These are phyloP conservation scores for Hirtodrosophila histrioides DNA, from an alignment of 2,888 invertebrate genomes.

Conservation along the genomic window DNA sequence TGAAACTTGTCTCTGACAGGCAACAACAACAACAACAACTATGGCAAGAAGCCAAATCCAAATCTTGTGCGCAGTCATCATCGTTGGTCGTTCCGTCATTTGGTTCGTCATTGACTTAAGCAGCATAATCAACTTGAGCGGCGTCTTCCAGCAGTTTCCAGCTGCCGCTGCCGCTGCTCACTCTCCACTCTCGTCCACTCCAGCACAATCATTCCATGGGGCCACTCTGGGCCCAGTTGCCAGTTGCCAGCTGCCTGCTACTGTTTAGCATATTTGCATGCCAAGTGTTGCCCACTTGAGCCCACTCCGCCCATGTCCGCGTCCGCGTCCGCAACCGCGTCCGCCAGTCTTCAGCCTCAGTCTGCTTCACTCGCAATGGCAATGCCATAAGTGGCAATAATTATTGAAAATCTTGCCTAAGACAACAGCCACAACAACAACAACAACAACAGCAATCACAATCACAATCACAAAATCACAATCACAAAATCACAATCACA, in stretches of 20 bases:
- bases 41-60: constrained; percentile 51
- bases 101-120: constrained; percentile 70
- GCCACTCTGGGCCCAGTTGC: constrained; percentile 16
- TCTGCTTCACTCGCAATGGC: constrained; percentile 40
- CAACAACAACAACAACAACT: constrained; percentile 29
- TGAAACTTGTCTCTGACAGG: constrained; percentile 77
- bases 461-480: constrained; percentile 10
- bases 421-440: constrained; percentile 57
- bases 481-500: constrained; percentile 10
- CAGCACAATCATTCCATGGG: not conserved
- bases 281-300: constrained; percentile 75
- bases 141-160: constrained; percentile 30
- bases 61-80: constrained; percentile 75
- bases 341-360: constrained; percentile 15
- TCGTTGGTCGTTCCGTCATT: constrained; percentile 20
- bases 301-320: constrained; percentile 59
- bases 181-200: constrained; percentile 5
- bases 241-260: constrained; percentile 55
- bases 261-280: constrained; percentile 80
- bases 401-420: constrained; percentile 82
- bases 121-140: constrained; percentile 75
- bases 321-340: constrained; percentile 22
- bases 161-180: no score
- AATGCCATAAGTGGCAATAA: constrained; percentile 82
- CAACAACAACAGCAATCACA: constrained; percentile 50